phyloP scores from a whole-genome alignment of 2,113 vertebrate species.

The Nyctereutes procyonoides region DNA sequence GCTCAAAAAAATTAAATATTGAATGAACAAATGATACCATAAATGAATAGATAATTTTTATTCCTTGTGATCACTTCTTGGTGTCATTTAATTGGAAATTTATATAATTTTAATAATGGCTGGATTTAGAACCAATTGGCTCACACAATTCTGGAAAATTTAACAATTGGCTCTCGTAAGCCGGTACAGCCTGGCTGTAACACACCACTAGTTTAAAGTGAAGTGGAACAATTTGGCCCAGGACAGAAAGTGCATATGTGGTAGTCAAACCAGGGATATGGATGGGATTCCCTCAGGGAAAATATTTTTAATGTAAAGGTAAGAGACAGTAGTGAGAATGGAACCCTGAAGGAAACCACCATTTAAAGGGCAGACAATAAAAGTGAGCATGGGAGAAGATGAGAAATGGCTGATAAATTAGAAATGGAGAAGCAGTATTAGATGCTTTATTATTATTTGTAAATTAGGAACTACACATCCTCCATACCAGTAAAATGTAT shows the following conservation, averaged over 20 bases:
- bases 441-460: not conserved
- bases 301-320: not conserved
- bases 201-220: not conserved
- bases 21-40: not conserved
- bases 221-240: not conserved
- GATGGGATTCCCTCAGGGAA: not conserved
- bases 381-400: not conserved
- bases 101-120: not conserved
- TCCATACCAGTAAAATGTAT: not conserved
- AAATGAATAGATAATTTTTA: not conserved
- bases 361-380: constrained; percentile 5
- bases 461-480: not conserved
- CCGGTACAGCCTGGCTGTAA: not conserved
- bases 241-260: not conserved
- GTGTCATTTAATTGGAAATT: not conserved
- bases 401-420: not conserved
- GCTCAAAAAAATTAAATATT: not conserved
- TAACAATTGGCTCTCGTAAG: not conserved
- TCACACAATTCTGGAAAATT: not conserved
- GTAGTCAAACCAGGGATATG: not conserved
- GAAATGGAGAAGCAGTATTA: not conserved
- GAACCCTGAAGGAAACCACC: not conserved
- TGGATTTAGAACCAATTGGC: not conserved
- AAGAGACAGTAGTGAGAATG: not conserved
- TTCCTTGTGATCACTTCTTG: not conserved